Percentiles rank a stretch among this genome's conserved stretches.
These are phyloP conservation scores for Acleris sparsana DNA, from an alignment of 2,888 invertebrate species.

Conservation along the genomic window DNA sequence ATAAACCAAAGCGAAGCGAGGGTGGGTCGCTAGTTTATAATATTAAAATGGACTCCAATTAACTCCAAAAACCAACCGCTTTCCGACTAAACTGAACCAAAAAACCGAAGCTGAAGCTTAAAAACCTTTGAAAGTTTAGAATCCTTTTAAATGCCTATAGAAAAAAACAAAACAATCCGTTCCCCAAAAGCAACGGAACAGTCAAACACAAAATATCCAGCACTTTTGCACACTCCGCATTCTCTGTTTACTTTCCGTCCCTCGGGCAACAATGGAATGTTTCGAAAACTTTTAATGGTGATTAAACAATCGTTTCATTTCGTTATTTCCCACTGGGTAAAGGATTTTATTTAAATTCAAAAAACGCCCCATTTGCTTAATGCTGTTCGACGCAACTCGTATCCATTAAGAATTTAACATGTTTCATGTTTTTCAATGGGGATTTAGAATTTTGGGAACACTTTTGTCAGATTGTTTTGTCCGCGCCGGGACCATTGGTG, in stretches of 20 bases:
- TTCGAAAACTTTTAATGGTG: slow-evolving; percentile 76
- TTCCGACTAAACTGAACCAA: background rate
- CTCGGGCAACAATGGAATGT: slow-evolving; percentile 63
- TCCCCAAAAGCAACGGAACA: slow-evolving; percentile 17
- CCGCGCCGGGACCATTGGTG: slow-evolving; percentile 15
- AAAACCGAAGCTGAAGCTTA: background rate
- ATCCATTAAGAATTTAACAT: slow-evolving; percentile 44
- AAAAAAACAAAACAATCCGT: slow-evolving; percentile 13
- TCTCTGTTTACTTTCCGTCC: slow-evolving; percentile 58
- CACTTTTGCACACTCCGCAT: slow-evolving; percentile 45
- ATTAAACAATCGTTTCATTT: slow-evolving; percentile 73
- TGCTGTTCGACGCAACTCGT: slow-evolving; percentile 49
- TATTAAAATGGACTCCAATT: too few relatives aligned
- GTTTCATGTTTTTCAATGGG: slow-evolving; percentile 36
- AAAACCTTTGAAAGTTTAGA: slow-evolving; percentile 11
- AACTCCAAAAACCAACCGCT: too few relatives aligned
- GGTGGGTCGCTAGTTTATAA: too few relatives aligned
- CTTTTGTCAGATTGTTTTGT: slow-evolving; percentile 14
- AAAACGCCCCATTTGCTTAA: slow-evolving; percentile 58
- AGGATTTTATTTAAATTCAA: slow-evolving; percentile 49
- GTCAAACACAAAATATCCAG: slow-evolving; percentile 33
- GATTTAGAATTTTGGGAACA: slow-evolving; percentile 28
- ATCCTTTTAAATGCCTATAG: slow-evolving; percentile 19
- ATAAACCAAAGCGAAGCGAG: too few relatives aligned
- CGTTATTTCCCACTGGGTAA: slow-evolving; percentile 53